Evolutionary conservation across 1,140 invertebrate genomes (phyloP).

Genomic region (Akabosia matsudoensis): DNA sequence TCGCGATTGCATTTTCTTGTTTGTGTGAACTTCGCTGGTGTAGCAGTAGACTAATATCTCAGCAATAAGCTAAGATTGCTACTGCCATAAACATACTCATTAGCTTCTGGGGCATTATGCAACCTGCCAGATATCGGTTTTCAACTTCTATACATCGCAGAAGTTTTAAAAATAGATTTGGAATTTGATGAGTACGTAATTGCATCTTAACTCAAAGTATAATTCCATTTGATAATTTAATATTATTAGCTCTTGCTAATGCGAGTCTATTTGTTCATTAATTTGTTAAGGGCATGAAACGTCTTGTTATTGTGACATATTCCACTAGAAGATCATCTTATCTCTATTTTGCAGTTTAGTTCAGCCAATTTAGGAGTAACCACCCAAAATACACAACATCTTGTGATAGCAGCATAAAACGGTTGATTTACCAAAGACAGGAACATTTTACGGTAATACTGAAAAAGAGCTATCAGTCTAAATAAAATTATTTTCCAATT

Average conservation of each 20-base stretch:
- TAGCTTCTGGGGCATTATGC: too few species aligned
- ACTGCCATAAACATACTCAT: too few species aligned
- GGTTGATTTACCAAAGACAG: not conserved
- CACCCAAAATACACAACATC: too few species aligned
- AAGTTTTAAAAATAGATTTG: too few species aligned
- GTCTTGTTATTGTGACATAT: conserved; percentile 12
- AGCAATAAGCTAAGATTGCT: too few species aligned
- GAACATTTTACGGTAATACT: not conserved
- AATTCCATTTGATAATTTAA: conserved; percentile 23
- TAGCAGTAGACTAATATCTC: too few species aligned
- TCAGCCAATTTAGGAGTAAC: not conserved
- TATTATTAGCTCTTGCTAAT: not conserved
- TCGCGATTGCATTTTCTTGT: not conserved
- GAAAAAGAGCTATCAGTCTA: not conserved
- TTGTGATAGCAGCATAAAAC: too few species aligned
- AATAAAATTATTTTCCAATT: too few species aligned
- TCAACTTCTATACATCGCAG: too few species aligned
- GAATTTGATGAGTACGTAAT: too few species aligned
- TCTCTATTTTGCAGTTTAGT: not conserved
- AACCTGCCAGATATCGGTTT: too few species aligned
- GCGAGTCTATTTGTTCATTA: not conserved
- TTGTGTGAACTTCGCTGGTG: too few species aligned
- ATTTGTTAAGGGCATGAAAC: conserved; percentile 6
- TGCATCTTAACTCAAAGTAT: not conserved
- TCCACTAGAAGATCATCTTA: not conserved